Evolutionary conservation across 2,113 vertebrate species (phyloP), one percentile per base, ranked within the genome.

Genomic region (Girardinichthys multiradiatus): DNA sequence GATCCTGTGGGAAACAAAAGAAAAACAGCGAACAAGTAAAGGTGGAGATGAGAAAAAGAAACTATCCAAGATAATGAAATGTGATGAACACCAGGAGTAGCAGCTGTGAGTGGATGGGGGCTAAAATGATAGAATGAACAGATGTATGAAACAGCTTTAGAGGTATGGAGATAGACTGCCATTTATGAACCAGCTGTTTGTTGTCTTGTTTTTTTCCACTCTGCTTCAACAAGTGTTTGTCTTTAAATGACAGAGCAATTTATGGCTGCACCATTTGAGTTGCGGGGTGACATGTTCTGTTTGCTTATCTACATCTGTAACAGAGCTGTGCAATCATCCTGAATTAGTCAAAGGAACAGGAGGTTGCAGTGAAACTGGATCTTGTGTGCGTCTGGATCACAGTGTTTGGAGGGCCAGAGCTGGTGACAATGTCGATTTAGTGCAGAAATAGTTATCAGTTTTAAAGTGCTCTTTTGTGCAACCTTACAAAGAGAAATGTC

Each of bases 331-430:
- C 1, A 12, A 33, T 79, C 19, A 57, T 60, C 74, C 71, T 89
- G 75, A 88, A 87, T 90, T 82, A 85, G 76, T 85, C 67, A 87
- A 87, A 79, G 87, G 67, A 81, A 85, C 78, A 57, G 66, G 83
- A 90, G 84, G 76, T 72, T 73, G 64, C 57, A 0, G 62, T 81
- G 81, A 84, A 88, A 87, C 83, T 15, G 64, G 81, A 89, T 73
- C 77, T 62, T 69, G 31, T 80, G 63, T 58, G 62, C 4, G 19
- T 66, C 30, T 24, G 26, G 57, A 57, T 28, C 31, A 26, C 58
- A 74, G 9, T 4, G 29, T 29, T 39, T 17, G 28, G 21, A 27
- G 39, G 26, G 19, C 1, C 17, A 14, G 27, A 70, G 31, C 12
- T 57, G 3, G n/a, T 11, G 30, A 35, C 30, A 35, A 35, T 68